Evolutionary conservation across 2,888 invertebrate genomes (phyloP), one percentile per base, ranked within the genome.

Genomic region (Exephanes ischioxanthus): DNA sequence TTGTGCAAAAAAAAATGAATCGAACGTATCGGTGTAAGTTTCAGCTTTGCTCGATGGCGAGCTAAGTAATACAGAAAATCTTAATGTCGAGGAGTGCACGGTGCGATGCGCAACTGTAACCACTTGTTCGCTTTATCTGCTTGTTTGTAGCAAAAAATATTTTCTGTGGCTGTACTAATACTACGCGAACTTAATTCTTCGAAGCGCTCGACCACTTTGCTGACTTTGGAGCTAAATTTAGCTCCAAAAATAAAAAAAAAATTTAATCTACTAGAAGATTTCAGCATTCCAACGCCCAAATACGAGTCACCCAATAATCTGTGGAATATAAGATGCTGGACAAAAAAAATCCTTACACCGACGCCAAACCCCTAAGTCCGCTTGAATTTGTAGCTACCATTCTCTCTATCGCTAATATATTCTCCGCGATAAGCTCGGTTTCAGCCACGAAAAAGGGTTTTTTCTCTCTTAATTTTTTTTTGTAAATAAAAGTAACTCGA

Each of bases 361-460:
- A 48, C 14, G 14, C 45, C 45, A 48, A 48, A 3, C 45, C 45
- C 45, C 45, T 48, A 16, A 48, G 45, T 16, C 16, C 45, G 45
- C 4, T 48, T 48, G 16, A 48, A 48, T 48, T 48, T 48, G 45
- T 48, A 48, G 45, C 45, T 48, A 48, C 45, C 14, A 48, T 48
- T 48, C 45, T 48, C 45, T 58, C 58, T 22, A 11, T 22, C 45
- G 45, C 45, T 58, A 58, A 58, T 58, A 58, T 58, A 58, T 58
- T 58, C 22, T 0, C 22, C 58, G 26, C 22, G 58, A 58, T 58
- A 58, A 58, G 11, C 26, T 22, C 58, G 58, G 26, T 26, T 58
- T 26, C 58, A 26, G 11, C 58, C 19, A 58, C 26, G 48, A 48
- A 75, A 61, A 61, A 63, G 61, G 45, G 30, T 48, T 63, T 63